Evolutionary conservation across 92 coral and sea anemone genomes (phyloP).

Genomic region (Pocillopora meandrina): DNA sequence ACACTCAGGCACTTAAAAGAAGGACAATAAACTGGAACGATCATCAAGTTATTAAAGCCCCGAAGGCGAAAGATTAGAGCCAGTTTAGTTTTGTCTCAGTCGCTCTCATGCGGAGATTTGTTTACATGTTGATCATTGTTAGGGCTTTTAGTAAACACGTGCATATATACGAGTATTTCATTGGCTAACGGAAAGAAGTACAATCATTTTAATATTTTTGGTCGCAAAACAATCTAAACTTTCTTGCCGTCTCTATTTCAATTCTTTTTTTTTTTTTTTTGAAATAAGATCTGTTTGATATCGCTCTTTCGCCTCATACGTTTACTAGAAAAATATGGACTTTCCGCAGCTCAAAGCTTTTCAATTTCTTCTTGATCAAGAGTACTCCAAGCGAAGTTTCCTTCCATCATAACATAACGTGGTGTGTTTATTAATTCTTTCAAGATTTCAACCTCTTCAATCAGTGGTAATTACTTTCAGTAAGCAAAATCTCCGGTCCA

Average conservation of each 20-base stretch:
- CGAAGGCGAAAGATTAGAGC: conserved; percentile 16
- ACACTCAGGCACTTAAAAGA: conserved; percentile 8
- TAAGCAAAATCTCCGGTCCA: too few species aligned
- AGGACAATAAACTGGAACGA: conserved; percentile 16
- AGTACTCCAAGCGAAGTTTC: too few species aligned
- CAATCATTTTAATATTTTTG: background rate
- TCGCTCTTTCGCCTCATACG: too few species aligned
- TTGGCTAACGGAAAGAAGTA: conserved; percentile 2
- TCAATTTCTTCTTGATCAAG: too few species aligned
- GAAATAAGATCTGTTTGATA: too few species aligned
- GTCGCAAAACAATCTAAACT: background rate
- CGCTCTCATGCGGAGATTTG: conserved; percentile 9
- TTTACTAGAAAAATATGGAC: too few species aligned
- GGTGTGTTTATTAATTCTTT: too few species aligned
- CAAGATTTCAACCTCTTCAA: too few species aligned
- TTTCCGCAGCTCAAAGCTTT: too few species aligned
- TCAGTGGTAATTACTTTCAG: too few species aligned
- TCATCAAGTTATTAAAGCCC: conserved; percentile 19
- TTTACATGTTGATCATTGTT: conserved; percentile 13
- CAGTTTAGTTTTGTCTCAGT: conserved; percentile 16
- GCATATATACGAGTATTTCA: background rate
- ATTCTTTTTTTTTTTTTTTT: background rate
- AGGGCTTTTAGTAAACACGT: conserved; percentile 29
- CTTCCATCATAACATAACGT: too few species aligned
- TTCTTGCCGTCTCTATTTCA: background rate